Evolutionary conservation across 1,140 invertebrate genomes (phyloP).

Genomic region (Cryptotermes secundus): DNA sequence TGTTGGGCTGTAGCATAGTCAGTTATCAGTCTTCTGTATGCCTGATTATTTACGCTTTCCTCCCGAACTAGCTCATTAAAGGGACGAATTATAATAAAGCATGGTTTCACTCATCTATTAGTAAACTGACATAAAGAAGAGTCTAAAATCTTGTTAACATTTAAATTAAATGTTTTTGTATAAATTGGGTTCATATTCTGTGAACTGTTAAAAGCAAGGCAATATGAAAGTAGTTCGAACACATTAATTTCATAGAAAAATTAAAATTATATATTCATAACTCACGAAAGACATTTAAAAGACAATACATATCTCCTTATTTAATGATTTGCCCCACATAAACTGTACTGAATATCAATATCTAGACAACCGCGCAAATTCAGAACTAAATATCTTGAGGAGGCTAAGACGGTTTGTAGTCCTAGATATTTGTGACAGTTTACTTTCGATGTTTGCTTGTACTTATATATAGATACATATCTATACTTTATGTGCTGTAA

Average conservation of each 20-base stretch:
- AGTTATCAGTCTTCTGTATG: neutral
- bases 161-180: neutral
- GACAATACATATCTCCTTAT: neutral
- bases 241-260: neutral
- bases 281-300: neutral
- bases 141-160: neutral
- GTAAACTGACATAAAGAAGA: conserved; percentile 21
- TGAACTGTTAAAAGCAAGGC: neutral
- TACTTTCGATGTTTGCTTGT: conserved; percentile 33
- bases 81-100: neutral
- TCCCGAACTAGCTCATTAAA: neutral
- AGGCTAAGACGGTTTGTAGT: conserved; percentile 36
- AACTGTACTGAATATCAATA: neutral
- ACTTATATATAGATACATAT: neutral
- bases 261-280: neutral
- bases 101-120: conserved; percentile 8
- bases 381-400: conserved; percentile 34
- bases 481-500: neutral
- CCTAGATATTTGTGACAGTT: conserved; percentile 35
- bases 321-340: neutral
- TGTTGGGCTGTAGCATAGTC: conserved; percentile 22
- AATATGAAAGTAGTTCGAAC: neutral
- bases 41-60: conserved; percentile 5
- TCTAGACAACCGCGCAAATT: neutral
- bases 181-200: neutral